Evolutionary conservation across 1,140 invertebrate species (phyloP).

Genomic region (Meteorus sp.): DNA sequence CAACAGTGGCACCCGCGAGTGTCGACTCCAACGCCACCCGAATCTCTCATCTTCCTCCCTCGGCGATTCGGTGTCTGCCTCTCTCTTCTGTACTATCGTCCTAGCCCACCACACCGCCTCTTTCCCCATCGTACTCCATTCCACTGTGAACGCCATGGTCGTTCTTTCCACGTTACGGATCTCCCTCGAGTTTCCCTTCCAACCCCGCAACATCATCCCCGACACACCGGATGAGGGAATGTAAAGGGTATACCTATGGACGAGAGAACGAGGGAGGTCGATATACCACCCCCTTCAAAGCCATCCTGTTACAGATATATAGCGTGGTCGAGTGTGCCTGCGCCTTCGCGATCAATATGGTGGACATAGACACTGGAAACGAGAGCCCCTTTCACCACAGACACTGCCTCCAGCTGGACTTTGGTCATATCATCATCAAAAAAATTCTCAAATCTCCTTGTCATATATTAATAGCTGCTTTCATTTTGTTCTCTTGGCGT

Average conservation of each 20-base stretch:
- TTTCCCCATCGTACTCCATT: slow-evolving; percentile 13
- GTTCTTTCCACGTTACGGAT: background rate
- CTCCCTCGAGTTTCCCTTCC: slow-evolving; percentile 26
- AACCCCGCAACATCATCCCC: too few species aligned
- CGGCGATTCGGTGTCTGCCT: slow-evolving; percentile 29
- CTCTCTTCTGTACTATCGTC: slow-evolving; percentile 29
- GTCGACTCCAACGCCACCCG: slow-evolving; percentile 63
- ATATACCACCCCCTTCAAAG: slow-evolving; percentile 50
- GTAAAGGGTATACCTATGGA: slow-evolving; percentile 20
- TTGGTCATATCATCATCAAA: background rate
- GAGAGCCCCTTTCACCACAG: slow-evolving; percentile 28
- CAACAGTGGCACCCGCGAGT: slow-evolving; percentile 65
- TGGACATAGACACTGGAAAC: slow-evolving; percentile 56
- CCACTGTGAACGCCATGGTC: too few species aligned
- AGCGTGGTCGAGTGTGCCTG: slow-evolving; percentile 36
- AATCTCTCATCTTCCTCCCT: slow-evolving; percentile 41
- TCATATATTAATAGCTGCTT: background rate
- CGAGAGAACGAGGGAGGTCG: slow-evolving; percentile 39
- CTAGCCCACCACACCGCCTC: slow-evolving; percentile 9
- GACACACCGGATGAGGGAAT: slow-evolving; percentile 1
- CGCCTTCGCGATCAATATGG: slow-evolving; percentile 59
- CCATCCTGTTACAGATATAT: slow-evolving; percentile 51
- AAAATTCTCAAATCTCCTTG: background rate
- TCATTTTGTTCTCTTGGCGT: background rate
- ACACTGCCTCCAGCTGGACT: slow-evolving; percentile 12